phyloP scores from a whole-genome alignment of 1,140 invertebrate genomes.

The Physella acuta region DNA sequence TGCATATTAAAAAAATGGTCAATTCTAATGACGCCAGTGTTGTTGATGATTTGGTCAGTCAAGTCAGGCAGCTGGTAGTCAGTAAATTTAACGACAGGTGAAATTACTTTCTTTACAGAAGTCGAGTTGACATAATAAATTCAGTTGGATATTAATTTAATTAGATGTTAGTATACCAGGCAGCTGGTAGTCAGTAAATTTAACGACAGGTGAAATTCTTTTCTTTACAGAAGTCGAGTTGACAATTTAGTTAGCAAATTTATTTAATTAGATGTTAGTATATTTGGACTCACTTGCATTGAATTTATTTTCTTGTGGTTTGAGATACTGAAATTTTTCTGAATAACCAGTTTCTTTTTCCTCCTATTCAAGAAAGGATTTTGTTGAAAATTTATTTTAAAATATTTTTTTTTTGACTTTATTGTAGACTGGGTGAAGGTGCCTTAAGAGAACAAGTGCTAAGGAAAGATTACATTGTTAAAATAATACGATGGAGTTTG shows the following conservation, averaged over 20 bases:
- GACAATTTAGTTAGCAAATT: too few relatives aligned
- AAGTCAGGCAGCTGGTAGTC: constrained; percentile 1
- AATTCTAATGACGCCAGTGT: background rate
- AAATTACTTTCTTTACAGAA: background rate
- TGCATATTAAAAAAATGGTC: background rate
- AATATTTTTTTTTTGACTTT: background rate
- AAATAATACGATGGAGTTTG: constrained; percentile 2
- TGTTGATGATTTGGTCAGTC: background rate
- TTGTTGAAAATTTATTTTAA: too few relatives aligned
- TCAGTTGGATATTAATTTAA: too few relatives aligned
- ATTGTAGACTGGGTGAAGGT: background rate
- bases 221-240: too few relatives aligned
- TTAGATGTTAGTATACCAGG: too few relatives aligned
- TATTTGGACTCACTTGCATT: too few relatives aligned
- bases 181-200: background rate
- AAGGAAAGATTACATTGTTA: background rate
- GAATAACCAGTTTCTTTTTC: too few relatives aligned
- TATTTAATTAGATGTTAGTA: too few relatives aligned
- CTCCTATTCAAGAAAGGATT: too few relatives aligned
- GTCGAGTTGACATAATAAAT: too few relatives aligned
- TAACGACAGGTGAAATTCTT: constrained; percentile 7
- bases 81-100: constrained; percentile 4
- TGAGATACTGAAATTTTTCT: too few relatives aligned
- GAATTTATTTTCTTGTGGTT: background rate
- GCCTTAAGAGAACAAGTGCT: constrained; percentile 12